Base-by-base conservation (phyloP, 2,888 invertebrate species). In the Tipula lateralis region DNA sequence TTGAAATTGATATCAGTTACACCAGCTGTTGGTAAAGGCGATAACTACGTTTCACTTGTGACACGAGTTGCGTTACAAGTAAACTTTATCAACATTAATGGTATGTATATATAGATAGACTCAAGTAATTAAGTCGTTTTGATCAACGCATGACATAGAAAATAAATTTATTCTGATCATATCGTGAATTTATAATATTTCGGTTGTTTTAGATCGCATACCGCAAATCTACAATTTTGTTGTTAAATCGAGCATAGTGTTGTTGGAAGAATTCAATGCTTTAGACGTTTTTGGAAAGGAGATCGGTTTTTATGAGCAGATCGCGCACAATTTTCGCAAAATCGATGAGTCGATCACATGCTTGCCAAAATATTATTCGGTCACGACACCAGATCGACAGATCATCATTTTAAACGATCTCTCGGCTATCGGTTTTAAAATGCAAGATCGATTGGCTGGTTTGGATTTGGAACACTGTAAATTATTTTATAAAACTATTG, bases 341-440 rank as follows among this genome's bases (percentile, higher is more conserved):
- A 16, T 50, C 2, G 44, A 50, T 6, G 44, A 50, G 4, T 16
- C 44, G 16, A 50, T 50, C 6, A 50, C 16, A 16, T 50, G n/a
- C 16, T 16, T 50, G 6, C 44, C 44, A 2, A 50, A 50, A 16
- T 50, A 16, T 7, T 50, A 50, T 16, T 50, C 16, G 44, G 7
- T 50, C 16, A 16, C 44, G 16, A 50, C 44, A 19, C 44, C 89
- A 39, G 85, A 86, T 4, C 88, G 89, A 1, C 87, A 87, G 12
- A 87, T 89, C 0, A 89, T 90, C 5, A 88, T 89, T 7, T 84
- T 90, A 84, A 88, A 90, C 85, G 90, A 90, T 86, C 86, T 90
- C 0, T 88, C 87, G n/a, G 85, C 87, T n/a, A n/a, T 29, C 13
- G 88, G 88, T 0, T 90, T 86, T 85, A 86, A 87, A 29, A 89